Evolutionary conservation across 2,888 invertebrate species (phyloP), one percentile per base, ranked within the genome.

Genomic region (Drosophila algonquin): DNA sequence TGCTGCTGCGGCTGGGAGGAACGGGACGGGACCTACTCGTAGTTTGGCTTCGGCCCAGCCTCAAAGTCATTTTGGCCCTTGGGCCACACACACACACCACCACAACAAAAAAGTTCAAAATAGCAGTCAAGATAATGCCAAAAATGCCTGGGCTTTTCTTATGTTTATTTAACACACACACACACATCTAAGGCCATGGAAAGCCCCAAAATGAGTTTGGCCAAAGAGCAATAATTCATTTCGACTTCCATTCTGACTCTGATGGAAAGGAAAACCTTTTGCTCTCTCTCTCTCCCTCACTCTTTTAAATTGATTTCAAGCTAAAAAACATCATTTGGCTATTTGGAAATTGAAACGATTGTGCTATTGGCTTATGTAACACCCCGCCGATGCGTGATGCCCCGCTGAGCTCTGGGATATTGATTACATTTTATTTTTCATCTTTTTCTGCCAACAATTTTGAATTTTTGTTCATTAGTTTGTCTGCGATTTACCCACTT

Each of bases 171-270:
- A 87, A 86, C 69, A 77, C 54, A 62, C 44, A 46, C 9, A 32
- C 52, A 44, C 58, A 55, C 32, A 27, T 47, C 21, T 60, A 4
- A 44, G 18, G 50, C 7, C 51, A 32, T 10, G 21, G 46, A 47
- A 55, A 44, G 52, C 51, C 30, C 45, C 57, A 75, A 87, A 75
- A 75, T 63, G 71, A 87, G 71, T 70, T 71, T 47, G 61, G 71
- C 62, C 64, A 77, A 76, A 77, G 48, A 80, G 86, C 88, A 80
- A 88, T 83, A 83, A 83, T 82, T 83, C 80, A 88, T 83, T 80
- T 86, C 56, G 61, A 76, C 71, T 55, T 61, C 79, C 56, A 68
- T 59, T 84, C 76, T 71, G 79, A 74, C 76, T 73, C 72, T 77
- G 80, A 87, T 82, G 81, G 74, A 82, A 85, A 6, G n/a, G n/a